Conservation (phyloP, 2,888 invertebrate species). For the Macaria liturata region DNA sequence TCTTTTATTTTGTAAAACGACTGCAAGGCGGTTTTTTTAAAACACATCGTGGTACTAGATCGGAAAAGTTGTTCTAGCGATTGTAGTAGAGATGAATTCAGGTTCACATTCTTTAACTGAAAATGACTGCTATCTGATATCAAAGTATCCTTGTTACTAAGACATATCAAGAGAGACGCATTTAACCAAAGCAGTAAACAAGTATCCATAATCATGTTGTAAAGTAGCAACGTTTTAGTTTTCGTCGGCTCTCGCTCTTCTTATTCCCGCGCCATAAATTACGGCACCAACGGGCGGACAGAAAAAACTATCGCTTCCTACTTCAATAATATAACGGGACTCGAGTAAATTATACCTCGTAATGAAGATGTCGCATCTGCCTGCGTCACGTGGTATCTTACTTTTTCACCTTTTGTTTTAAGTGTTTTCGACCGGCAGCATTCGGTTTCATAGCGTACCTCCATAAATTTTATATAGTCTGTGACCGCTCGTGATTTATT, state of each 20-base stretch:
- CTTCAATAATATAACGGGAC: slow-evolving; percentile 71
- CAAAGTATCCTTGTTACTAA: too few species aligned
- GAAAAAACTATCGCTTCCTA: slow-evolving; percentile 74
- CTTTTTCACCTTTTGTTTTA: slow-evolving; percentile 42
- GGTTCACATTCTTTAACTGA: too few species aligned
- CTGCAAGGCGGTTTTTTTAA: too few species aligned
- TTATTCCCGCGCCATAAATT: slow-evolving; percentile 70
- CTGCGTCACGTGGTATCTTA: slow-evolving; percentile 48
- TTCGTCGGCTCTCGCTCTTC: slow-evolving; percentile 48
- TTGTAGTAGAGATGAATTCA: too few species aligned
- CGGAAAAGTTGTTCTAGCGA: too few species aligned
- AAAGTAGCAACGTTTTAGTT: slow-evolving; percentile 21
- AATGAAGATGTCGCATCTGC: slow-evolving; percentile 79
- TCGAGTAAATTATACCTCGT: slow-evolving; percentile 73
- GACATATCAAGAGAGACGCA: too few species aligned
- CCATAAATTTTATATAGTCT: slow-evolving; percentile 79
- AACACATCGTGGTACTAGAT: too few species aligned
- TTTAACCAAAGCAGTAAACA: too few species aligned
- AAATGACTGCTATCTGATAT: too few species aligned
- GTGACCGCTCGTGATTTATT: slow-evolving; percentile 74
- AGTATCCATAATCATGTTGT: not conserved
- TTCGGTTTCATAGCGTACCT: slow-evolving; percentile 53
- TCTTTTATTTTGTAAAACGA: too few species aligned
- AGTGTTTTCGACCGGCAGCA: slow-evolving; percentile 35
- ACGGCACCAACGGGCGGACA: slow-evolving; percentile 61